These are phyloP conservation scores for Diaperis boleti DNA, from an alignment of 2,888 invertebrate species.

Conservation along the genomic window DNA sequence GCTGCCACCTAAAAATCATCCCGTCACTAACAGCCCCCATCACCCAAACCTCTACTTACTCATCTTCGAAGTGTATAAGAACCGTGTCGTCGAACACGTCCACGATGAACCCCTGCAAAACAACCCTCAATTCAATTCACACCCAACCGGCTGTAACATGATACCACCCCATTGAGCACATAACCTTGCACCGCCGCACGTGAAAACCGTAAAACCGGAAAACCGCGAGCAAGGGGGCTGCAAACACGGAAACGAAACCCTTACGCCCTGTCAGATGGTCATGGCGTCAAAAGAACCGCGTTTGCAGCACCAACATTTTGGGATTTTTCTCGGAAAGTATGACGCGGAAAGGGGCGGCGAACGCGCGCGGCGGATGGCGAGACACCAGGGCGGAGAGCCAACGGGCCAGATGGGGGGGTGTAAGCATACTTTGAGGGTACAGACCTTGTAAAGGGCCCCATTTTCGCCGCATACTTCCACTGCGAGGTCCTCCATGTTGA, in stretches of 20 bases:
- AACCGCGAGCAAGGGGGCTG: not conserved
- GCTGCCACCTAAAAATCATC: constrained; percentile 82
- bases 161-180: constrained; percentile 56
- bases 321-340: constrained; percentile 64
- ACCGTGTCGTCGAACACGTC: constrained; percentile 95
- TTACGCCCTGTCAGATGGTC: constrained; percentile 88
- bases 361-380: not conserved
- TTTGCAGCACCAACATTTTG: constrained; percentile 58
- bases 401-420: not conserved
- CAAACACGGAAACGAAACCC: constrained; percentile 78
- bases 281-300: constrained; percentile 81
- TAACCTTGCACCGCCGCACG: constrained; percentile 55
- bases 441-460: constrained; percentile 98
- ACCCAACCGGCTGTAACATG: constrained; percentile 53
- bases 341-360: not conserved
- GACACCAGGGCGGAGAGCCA: not conserved
- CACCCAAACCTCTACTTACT: constrained; percentile 76
- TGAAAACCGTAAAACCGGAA: not conserved
- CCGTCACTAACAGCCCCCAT: not conserved
- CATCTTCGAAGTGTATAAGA: constrained; percentile 94
- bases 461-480: constrained; percentile 99
- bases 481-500: constrained; percentile 98
- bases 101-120: constrained; percentile 90
- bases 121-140: constrained; percentile 49
- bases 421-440: constrained; percentile 77